Evolutionary conservation across 2,113 vertebrate genomes (phyloP).

Genomic region (Perca flavescens): DNA sequence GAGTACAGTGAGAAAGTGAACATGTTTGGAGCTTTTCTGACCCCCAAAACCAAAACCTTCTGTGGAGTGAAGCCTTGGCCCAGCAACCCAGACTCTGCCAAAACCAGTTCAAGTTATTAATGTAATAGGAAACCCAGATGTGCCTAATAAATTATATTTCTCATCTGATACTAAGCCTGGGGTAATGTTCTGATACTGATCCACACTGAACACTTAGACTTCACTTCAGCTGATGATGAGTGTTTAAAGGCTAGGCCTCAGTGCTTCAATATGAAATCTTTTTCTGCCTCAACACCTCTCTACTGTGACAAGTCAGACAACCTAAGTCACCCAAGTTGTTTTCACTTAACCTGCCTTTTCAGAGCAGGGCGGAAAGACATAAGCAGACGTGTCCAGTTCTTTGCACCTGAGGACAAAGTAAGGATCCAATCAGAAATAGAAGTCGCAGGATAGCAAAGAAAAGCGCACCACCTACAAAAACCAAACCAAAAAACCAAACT

Average conservation of each 20-base stretch:
- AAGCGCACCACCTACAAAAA: no score
- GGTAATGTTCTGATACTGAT: not conserved
- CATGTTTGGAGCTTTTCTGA: not conserved
- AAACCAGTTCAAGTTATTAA: not conserved
- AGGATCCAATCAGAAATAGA: not conserved
- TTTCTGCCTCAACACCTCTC: conserved; percentile 20
- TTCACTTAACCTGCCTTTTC: conserved; percentile 37
- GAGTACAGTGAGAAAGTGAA: not conserved
- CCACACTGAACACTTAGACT: not conserved
- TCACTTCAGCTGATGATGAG: conserved; percentile 32
- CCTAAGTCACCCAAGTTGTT: conserved; percentile 12
- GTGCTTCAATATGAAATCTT: conserved; percentile 40
- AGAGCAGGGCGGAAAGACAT: conserved; percentile 14
- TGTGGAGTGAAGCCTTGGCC: not conserved
- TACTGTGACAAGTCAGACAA: not conserved
- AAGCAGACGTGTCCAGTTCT: conserved; percentile 8
- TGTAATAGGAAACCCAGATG: not conserved
- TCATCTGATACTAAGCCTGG: not conserved
- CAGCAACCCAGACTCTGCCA: not conserved
- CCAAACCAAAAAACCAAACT: no score
- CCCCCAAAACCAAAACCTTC: not conserved
- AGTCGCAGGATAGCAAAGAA: not conserved
- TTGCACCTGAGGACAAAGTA: not conserved
- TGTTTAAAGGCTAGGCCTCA: conserved; percentile 16
- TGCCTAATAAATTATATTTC: not conserved